phyloP scores from a whole-genome alignment of 2,113 vertebrate genomes.

The Hyaena hyaena region DNA sequence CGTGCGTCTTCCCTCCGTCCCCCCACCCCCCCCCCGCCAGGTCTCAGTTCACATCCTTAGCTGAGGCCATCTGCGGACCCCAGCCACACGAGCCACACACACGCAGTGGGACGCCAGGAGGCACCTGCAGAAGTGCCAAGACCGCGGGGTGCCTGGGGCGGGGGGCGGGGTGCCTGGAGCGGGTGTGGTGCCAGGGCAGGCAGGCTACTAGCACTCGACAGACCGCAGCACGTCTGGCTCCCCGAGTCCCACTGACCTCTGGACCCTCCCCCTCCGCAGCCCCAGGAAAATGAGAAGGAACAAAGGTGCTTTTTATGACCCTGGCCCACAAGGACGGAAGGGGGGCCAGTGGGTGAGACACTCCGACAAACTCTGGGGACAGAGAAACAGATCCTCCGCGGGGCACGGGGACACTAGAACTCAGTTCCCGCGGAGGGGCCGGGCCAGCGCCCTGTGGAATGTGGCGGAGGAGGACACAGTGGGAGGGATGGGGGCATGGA shows the following conservation, averaged over 20 bases:
- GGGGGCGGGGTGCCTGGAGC: too few relatives aligned
- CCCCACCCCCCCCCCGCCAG: neutral
- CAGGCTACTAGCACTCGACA: neutral
- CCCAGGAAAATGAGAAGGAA: neutral
- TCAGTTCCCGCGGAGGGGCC: neutral
- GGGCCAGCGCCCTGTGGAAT: neutral
- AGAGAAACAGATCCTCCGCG: neutral
- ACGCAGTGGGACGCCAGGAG: neutral
- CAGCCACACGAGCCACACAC: neutral
- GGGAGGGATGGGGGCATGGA: accelerated
- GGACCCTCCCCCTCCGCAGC: neutral
- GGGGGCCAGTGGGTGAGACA: neutral
- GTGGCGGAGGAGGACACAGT: neutral
- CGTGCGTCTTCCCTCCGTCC: accelerated
- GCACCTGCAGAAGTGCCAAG: neutral
- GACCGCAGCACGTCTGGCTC: neutral
- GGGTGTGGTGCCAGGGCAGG: neutral
- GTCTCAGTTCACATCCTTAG: neutral
- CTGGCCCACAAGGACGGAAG: neutral
- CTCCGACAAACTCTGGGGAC: neutral
- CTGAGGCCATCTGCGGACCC: neutral
- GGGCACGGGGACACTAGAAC: too few relatives aligned
- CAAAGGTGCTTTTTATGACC: neutral
- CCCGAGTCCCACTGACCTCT: accelerated
- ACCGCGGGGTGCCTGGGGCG: neutral